Evolutionary conservation across 1,140 invertebrate species (phyloP).

Genomic region (Diachasma alloeum): DNA sequence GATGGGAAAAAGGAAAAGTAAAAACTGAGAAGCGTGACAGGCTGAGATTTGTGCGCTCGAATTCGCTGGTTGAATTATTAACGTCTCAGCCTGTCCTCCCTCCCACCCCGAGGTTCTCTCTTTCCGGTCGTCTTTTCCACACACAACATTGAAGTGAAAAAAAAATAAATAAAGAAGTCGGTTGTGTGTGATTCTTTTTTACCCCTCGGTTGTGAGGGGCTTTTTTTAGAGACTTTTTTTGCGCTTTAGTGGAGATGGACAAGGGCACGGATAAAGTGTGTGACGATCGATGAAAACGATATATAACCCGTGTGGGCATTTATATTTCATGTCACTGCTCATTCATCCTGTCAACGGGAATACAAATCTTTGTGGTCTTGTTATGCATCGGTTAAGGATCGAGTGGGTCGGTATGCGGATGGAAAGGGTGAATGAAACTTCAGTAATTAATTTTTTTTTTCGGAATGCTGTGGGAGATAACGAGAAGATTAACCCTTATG

Average conservation of each 20-base stretch:
- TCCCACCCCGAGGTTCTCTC: conserved; percentile 23
- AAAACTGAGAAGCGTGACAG: conserved; percentile 16
- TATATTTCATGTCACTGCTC: neutral
- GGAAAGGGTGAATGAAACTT: neutral
- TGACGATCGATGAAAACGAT: conserved; percentile 5
- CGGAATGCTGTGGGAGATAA: neutral
- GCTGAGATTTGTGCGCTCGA: conserved; percentile 30
- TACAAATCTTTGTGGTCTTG: neutral
- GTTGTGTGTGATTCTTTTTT: conserved; percentile 3
- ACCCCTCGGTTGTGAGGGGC: conserved; percentile 16
- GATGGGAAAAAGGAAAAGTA: conserved; percentile 1
- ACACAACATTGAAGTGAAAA: neutral
- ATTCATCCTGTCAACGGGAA: neutral
- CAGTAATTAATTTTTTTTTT: neutral
- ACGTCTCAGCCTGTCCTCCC: conserved; percentile 37
- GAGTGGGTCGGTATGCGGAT: neutral
- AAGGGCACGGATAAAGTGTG: conserved; percentile 9
- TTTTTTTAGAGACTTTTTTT: neutral
- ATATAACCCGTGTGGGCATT: neutral
- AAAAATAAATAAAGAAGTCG: conserved; percentile 4
- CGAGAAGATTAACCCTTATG: neutral
- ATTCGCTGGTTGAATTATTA: conserved; percentile 38
- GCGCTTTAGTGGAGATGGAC: neutral
- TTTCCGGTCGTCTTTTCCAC: conserved; percentile 5
- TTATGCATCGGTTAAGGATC: neutral